These are phyloP conservation scores for Periparus ater DNA, from an alignment of 2,797 vertebrate genomes.

Conservation along the genomic window DNA sequence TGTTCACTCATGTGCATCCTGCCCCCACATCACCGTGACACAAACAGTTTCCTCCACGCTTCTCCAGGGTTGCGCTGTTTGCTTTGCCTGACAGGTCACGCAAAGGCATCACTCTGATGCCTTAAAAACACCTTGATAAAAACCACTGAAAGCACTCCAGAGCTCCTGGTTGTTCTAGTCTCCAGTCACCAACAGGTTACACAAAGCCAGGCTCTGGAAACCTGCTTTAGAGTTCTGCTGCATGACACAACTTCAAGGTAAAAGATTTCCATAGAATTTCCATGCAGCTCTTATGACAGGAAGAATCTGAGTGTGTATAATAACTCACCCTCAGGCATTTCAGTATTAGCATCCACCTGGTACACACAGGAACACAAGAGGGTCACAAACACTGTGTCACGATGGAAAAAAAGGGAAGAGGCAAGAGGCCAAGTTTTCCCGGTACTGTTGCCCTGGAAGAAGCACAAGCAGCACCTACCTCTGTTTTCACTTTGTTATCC, in stretches of 20 bases:
- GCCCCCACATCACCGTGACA: background rate
- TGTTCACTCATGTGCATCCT: background rate
- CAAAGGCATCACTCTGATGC: background rate
- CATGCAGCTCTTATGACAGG: background rate
- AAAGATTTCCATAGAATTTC: background rate
- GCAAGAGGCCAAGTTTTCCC: background rate
- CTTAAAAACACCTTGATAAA: background rate
- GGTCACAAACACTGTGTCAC: background rate
- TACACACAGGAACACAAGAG: background rate
- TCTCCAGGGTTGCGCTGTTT: background rate
- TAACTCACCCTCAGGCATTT: background rate
- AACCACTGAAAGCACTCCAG: background rate
- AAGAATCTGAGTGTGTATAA: background rate
- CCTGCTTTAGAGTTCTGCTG: background rate
- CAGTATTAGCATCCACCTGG: background rate
- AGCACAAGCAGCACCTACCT: constrained; percentile 76
- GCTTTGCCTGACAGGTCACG: background rate
- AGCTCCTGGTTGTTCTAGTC: background rate
- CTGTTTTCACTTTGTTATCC: constrained; percentile 90
- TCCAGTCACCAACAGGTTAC: background rate
- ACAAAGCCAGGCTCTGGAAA: background rate
- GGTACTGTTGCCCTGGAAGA: fast-evolving
- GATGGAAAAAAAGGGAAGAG: background rate
- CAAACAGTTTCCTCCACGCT: background rate
- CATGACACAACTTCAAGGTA: background rate